These are phyloP conservation scores for Allophyes oxyacanthae DNA, from an alignment of 2,888 invertebrate genomes.

Conservation along the genomic window DNA sequence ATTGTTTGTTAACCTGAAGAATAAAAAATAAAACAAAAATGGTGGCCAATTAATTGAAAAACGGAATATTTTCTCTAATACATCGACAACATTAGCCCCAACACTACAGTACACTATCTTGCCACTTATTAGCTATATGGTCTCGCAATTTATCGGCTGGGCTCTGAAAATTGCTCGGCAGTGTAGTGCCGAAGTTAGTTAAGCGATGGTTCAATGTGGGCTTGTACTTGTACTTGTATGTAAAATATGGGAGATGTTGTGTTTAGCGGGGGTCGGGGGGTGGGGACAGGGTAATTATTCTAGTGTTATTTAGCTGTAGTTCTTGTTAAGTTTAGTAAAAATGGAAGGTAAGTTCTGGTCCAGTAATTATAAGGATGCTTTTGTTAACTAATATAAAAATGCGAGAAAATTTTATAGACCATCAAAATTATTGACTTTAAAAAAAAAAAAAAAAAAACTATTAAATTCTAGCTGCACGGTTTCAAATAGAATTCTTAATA, in stretches of 20 bases:
- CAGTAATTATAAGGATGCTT: no score
- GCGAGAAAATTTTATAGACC: no score
- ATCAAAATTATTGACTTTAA: no score
- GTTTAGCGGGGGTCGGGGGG: slow-evolving; percentile 7
- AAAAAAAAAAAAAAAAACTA: no score
- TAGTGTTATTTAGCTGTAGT: slow-evolving; percentile 24
- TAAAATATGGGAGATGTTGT: slow-evolving; percentile 55
- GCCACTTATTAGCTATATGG: slow-evolving; percentile 83
- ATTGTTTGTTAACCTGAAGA: no score
- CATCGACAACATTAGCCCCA: slow-evolving; percentile 49
- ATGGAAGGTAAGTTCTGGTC: background rate
- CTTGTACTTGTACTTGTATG: slow-evolving; percentile 73
- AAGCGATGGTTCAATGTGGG: slow-evolving; percentile 76
- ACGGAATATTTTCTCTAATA: no score
- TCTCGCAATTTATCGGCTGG: slow-evolving; percentile 81
- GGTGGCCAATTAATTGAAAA: no score
- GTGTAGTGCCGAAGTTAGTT: slow-evolving; percentile 70
- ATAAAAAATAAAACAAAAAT: no score
- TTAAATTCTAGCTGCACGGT: no score
- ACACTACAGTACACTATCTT: slow-evolving; percentile 73
- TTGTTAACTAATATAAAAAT: no score
- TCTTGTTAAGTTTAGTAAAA: background rate
- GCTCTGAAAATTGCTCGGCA: slow-evolving; percentile 78
- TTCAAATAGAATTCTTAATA: no score
- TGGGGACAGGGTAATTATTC: slow-evolving; percentile 26